Percentiles rank a stretch among this genome's conserved stretches.
Conservation (phyloP, 2,113 vertebrate species). For the Gulo gulo region DNA sequence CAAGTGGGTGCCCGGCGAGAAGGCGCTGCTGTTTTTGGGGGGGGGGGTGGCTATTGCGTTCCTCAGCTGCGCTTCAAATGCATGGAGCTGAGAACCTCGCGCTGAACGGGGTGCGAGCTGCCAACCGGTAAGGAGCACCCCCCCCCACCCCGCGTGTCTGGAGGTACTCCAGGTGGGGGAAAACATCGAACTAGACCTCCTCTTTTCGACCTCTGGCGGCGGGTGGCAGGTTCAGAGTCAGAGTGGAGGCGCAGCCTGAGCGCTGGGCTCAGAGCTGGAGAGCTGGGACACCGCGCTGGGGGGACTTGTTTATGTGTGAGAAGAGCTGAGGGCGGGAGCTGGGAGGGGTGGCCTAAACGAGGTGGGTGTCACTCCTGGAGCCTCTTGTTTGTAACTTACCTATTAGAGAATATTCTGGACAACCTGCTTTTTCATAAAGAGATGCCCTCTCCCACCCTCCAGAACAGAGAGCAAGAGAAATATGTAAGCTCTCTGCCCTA, state of each 20-base stretch:
- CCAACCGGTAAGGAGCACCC: background rate
- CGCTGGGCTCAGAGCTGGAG: background rate
- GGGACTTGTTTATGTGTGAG: slow-evolving; percentile 34
- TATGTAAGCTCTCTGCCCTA: too few species aligned
- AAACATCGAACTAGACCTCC: background rate
- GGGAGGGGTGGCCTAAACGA: background rate
- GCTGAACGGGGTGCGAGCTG: background rate
- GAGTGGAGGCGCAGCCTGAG: background rate
- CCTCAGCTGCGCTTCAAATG: background rate
- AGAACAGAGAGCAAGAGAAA: background rate
- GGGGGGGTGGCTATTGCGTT: background rate
- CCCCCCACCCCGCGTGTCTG: background rate
- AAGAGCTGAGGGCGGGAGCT: background rate
- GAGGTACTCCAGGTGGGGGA: background rate
- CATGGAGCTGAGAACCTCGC: background rate
- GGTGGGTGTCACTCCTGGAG: background rate
- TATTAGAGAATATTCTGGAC: background rate
- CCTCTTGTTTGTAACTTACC: background rate
- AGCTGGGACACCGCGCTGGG: background rate
- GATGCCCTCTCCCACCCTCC: background rate
- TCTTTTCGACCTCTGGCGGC: background rate
- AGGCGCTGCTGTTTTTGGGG: background rate
- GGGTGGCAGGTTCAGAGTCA: background rate
- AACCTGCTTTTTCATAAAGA: slow-evolving; percentile 11
- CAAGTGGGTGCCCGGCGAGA: background rate